These are phyloP conservation scores for Paragorgia papillata DNA, from an alignment of 92 coral and sea anemone species.

Conservation along the genomic window DNA sequence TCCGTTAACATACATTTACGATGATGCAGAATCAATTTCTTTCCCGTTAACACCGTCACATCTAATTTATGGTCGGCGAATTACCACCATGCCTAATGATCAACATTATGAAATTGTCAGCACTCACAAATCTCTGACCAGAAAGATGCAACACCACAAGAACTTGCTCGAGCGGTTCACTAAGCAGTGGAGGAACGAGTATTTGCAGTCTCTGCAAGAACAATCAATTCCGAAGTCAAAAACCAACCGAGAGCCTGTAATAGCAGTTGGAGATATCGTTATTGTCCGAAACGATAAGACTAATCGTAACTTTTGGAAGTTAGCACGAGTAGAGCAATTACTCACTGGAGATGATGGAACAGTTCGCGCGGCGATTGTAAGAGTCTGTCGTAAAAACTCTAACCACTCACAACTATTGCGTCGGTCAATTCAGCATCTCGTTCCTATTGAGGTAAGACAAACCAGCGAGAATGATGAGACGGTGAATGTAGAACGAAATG, in stretches of 20 bases:
- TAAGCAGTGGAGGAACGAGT: constrained; percentile 26
- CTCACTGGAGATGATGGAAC: constrained; percentile 50
- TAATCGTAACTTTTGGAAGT: constrained; percentile 41
- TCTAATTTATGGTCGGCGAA: constrained; percentile 12
- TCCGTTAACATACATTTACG: too few species aligned
- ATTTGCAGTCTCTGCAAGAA: constrained; percentile 18
- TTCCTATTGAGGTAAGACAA: constrained; percentile 45
- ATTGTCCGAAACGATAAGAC: constrained; percentile 46
- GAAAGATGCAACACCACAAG: constrained; percentile 7
- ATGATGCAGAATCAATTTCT: constrained; percentile 26
- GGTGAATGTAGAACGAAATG: background rate
- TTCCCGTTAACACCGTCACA: constrained; percentile 27
- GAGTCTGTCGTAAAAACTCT: constrained; percentile 40
- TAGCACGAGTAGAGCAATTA: constrained; percentile 52
- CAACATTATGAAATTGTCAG: constrained; percentile 51
- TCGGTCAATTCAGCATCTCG: constrained; percentile 47
- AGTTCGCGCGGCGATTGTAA: constrained; percentile 46
- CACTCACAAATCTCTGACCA: constrained; percentile 38
- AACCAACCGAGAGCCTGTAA: constrained; percentile 16
- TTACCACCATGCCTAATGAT: constrained; percentile 27
- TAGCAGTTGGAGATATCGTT: constrained; percentile 58
- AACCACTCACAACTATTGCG: constrained; percentile 47
- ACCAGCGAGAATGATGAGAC: background rate
- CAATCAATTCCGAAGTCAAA: constrained; percentile 2
- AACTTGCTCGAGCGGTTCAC: background rate